Base-by-base conservation (phyloP, 2,888 invertebrate genomes). In the Spodoptera littoralis region DNA sequence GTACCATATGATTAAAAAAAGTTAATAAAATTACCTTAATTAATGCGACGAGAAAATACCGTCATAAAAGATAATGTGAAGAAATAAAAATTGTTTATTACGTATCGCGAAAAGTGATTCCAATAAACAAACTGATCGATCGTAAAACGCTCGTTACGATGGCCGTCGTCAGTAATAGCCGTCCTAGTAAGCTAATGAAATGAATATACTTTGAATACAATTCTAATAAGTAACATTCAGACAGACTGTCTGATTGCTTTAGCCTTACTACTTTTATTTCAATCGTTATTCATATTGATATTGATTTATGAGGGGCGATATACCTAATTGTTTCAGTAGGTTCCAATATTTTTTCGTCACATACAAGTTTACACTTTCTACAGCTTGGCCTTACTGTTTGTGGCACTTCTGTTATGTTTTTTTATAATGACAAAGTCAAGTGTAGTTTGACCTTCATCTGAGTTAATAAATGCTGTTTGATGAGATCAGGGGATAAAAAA, bases 401-500 rank as follows among this genome's bases (percentile, higher is more conserved):
- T 62, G 50, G 12, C 6, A 47, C 65, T 77, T 75, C 75, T 79
- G 67, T 41, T 22, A 5, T 8, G 0, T 53, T 18, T 48, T 6
- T 11, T 11, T 45, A 5, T 43, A 30, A 48, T 12, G n/a, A 12
- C 88, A 83, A 88, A 87, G 87, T 88, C 86, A 89, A 87, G 81
- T 85, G 77, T 73, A 64, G 65, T 45, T 63, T 87, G 89, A 89
- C 90, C 91, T 90, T 85, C 83, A 76, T 67, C 63, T 47, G 60
- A 64, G 51, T 63, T 70, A 76, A 80, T 72, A 55, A 73, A 59
- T 47, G 45, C 53, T 68, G 61, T 50, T 68, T 67, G 73, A 70
- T 80, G 77, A 77, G 63, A 77, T 70, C 75, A 79, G 58, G 49
- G 6, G 58, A 57, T 63, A 51, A 56, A 60, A 48, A 12, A 63